These are phyloP conservation scores for Promerops cafer DNA, from an alignment of 2,113 vertebrate genomes.

Conservation along the genomic window DNA sequence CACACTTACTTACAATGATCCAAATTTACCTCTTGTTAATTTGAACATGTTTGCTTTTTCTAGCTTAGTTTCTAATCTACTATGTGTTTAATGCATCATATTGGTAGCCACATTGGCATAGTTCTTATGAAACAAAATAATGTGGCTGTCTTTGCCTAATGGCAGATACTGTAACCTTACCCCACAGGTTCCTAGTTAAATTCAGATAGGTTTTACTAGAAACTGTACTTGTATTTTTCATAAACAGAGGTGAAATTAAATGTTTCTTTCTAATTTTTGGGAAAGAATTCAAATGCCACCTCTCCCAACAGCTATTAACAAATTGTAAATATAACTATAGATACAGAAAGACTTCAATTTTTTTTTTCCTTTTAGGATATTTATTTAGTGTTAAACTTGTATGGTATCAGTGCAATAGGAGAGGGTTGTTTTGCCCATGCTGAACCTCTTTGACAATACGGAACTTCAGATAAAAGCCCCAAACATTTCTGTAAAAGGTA, in stretches of 20 bases:
- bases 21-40: neutral
- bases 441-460: neutral
- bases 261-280: neutral
- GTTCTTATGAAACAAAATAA: neutral
- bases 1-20: neutral
- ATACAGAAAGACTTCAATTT: neutral
- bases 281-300: neutral
- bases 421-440: neutral
- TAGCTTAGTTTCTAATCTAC: neutral
- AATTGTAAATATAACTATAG: neutral
- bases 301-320: neutral
- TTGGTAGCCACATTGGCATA: neutral
- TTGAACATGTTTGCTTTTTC: neutral
- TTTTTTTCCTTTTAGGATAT: neutral
- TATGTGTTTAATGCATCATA: neutral
- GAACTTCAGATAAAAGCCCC: neutral
- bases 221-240: neutral
- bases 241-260: neutral
- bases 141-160: neutral
- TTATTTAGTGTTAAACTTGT: neutral
- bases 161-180: neutral
- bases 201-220: neutral
- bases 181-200: neutral
- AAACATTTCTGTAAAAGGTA: neutral
- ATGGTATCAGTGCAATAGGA: accelerated